Evolutionary conservation across 2,113 vertebrate species (phyloP), one percentile per base, ranked within the genome.

Genomic region (Alces alces): DNA sequence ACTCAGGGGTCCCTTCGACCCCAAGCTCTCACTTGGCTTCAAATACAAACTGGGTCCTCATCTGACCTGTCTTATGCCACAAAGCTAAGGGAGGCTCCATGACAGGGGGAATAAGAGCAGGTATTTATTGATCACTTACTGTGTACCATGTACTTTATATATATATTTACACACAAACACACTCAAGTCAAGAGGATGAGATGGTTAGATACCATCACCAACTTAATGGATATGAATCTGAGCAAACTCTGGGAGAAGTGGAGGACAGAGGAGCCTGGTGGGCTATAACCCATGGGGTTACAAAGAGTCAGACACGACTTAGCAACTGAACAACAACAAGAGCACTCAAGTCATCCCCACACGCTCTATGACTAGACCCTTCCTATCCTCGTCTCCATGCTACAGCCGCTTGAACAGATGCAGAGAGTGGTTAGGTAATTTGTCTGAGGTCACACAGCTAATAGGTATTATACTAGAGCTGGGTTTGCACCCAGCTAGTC

Each of bases 341-440:
- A 73, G 23, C 6, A 39, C 13, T 33, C n/a, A n/a, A 0, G 6
- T 13, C 1, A 28, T 13, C 45, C 30, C 50, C 25, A 8, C n/a
- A 43, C 1, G 1, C n/a, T 27, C 76, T 3, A 0, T 7, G 50
- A 54, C 45, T 15, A 11, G 33, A 45, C 1, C 25, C 30, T 47
- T 15, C 11, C 55, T 17, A 0, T 15, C 36, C 43, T 89, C 33
- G 3, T 3, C 16, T 52, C 54, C 17, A 2, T 2, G 4, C 61
- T 25, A 45, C 0, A 58, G 58, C 57, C 0, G 2, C 43, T 15
- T 1, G 16, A 33, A 39, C n/a, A 28, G 7, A 9, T 10, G 45
- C 45, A 95, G 50, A 64, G 36, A 85, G 50, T 43, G n/a, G 52
- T 17, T 4, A 43, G 25, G 1, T 5, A 1, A 78, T 33, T 17